Conservation (phyloP, 2,113 vertebrate species). For the Bombycilla garrulus region DNA sequence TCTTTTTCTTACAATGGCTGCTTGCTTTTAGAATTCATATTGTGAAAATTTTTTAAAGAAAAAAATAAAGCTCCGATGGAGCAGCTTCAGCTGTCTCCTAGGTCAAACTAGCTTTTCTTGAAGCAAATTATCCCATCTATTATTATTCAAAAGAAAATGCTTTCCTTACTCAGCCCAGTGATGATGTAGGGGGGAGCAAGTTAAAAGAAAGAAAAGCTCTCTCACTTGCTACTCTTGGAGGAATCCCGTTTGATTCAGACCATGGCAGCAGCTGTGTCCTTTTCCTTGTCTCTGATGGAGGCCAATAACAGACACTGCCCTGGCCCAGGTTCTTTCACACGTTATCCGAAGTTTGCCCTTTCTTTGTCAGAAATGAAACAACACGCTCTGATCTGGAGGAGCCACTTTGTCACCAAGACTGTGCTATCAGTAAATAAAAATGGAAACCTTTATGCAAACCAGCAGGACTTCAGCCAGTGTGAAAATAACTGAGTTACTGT, state of each 20-base stretch:
- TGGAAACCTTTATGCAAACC: neutral
- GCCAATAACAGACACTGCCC: neutral
- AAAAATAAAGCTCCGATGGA: neutral
- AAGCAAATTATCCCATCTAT: neutral
- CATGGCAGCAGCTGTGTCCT: neutral
- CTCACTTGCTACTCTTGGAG: neutral
- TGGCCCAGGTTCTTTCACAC: neutral
- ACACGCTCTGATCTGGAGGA: neutral
- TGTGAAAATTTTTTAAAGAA: neutral
- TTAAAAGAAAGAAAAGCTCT: neutral
- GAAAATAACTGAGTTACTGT: neutral
- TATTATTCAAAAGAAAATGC: neutral
- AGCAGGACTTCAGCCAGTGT: neutral
- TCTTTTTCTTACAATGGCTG: neutral
- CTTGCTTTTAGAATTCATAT: neutral
- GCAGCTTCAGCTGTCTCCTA: neutral
- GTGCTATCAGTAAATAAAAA: neutral
- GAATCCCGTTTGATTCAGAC: neutral
- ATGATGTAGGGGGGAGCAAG: neutral
- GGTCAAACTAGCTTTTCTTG: neutral
- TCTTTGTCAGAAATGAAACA: neutral
- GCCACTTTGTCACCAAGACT: neutral
- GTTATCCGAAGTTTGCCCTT: neutral
- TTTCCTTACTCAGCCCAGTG: neutral
- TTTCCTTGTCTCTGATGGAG: neutral